phyloP scores from a whole-genome alignment of 1,140 invertebrate genomes.

The Nephotettix cincticeps region DNA sequence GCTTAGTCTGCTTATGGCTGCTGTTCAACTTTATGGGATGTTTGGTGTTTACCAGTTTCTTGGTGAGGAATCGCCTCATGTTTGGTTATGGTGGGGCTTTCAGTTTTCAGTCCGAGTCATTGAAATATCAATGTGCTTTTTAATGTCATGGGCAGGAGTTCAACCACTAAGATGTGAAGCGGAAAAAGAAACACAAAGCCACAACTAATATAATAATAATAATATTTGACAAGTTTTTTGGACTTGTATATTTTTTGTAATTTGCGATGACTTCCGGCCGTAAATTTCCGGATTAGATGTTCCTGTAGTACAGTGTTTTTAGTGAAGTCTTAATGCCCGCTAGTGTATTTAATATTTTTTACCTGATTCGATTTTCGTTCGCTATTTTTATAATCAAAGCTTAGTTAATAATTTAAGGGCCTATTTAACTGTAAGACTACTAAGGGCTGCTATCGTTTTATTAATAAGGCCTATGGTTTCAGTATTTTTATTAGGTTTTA shows the following conservation, averaged over 20 bases:
- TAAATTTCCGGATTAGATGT: constrained; percentile 25
- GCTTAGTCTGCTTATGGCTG: constrained; percentile 76
- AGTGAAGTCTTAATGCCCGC: constrained; percentile 14
- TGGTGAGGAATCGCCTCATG: constrained; percentile 50
- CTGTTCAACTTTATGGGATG: constrained; percentile 79
- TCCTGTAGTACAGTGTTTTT: constrained; percentile 26
- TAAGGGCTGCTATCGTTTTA: not conserved
- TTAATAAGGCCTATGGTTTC: not conserved
- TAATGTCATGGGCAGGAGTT: constrained; percentile 76
- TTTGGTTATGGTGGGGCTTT: constrained; percentile 88
- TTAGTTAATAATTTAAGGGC: constrained; percentile 3
- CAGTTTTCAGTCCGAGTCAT: constrained; percentile 79
- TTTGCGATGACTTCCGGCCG: constrained; percentile 26
- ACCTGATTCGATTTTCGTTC: not conserved
- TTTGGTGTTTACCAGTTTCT: constrained; percentile 64
- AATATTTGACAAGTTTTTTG: too few relatives aligned
- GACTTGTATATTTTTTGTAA: constrained; percentile 25
- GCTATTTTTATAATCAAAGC: constrained; percentile 8
- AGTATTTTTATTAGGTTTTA: constrained; percentile 8
- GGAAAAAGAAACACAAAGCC: constrained; percentile 49
- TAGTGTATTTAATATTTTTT: not conserved
- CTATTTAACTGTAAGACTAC: constrained; percentile 5
- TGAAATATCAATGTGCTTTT: constrained; percentile 77
- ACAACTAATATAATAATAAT: too few relatives aligned
- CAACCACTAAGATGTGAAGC: constrained; percentile 47